Evolutionary conservation across 1,140 invertebrate species (phyloP).

Genomic region (Colletes gigas): DNA sequence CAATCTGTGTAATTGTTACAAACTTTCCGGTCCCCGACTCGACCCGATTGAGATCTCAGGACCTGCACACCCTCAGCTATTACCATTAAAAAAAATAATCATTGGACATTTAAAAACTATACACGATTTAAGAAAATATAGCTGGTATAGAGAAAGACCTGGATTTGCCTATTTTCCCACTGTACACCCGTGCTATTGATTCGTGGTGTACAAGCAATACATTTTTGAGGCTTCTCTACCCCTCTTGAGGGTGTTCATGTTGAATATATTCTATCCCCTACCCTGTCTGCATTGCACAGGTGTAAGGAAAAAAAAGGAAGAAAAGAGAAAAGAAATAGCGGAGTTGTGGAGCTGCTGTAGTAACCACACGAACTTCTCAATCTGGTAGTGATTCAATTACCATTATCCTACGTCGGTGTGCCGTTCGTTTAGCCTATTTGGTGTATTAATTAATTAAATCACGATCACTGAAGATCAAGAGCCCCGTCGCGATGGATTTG

Average conservation of each 20-base stretch:
- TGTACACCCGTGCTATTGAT: constrained; percentile 72
- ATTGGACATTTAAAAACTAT: neutral
- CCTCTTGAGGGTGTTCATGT: constrained; percentile 74
- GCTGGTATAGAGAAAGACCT: constrained; percentile 37
- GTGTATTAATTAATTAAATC: constrained; percentile 47
- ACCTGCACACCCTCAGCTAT: no score
- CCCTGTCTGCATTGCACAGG: constrained; percentile 68
- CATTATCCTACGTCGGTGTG: constrained; percentile 45
- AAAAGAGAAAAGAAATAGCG: constrained; percentile 65
- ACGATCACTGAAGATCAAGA: neutral
- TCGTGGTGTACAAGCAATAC: constrained; percentile 76
- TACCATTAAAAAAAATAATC: neutral
- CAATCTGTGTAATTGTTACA: no score
- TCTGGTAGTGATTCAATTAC: constrained; percentile 64
- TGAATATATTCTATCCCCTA: constrained; percentile 73
- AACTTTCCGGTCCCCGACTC: no score
- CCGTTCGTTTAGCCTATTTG: neutral
- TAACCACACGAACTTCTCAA: constrained; percentile 60
- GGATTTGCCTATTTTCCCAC: constrained; percentile 61
- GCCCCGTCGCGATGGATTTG: constrained; percentile 72
- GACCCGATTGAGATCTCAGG: no score
- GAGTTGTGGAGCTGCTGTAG: constrained; percentile 58
- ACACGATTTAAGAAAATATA: neutral
- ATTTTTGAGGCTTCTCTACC: constrained; percentile 78
- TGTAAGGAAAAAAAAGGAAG: constrained; percentile 68